Evolutionary conservation across 1,140 invertebrate species (phyloP).

Genomic region (Andrena cerasifolii): DNA sequence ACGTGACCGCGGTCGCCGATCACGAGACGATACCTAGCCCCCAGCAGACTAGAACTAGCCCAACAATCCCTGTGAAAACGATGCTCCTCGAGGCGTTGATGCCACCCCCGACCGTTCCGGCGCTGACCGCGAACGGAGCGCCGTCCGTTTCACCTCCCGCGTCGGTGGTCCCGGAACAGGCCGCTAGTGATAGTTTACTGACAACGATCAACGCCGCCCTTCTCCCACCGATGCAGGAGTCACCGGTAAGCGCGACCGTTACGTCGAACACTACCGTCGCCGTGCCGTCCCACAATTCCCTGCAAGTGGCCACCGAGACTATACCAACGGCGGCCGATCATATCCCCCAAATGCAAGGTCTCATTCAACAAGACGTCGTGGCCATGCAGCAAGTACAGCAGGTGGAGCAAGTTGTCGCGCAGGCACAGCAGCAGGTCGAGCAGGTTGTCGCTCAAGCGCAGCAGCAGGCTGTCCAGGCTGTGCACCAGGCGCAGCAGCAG

Average conservation of each 20-base stretch:
- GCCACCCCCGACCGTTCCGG: conserved; percentile 63
- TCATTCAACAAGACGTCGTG: conserved; percentile 73
- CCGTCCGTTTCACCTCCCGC: conserved; percentile 58
- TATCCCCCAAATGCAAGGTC: conserved; percentile 69
- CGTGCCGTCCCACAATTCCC: conserved; percentile 67
- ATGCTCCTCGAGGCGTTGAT: conserved; percentile 83
- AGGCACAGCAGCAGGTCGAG: conserved; percentile 80
- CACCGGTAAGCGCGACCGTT: conserved; percentile 79
- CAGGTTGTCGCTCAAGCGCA: conserved; percentile 79
- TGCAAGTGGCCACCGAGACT: conserved; percentile 72
- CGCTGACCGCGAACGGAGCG: conserved; percentile 22
- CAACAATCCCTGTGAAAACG: conserved; percentile 80
- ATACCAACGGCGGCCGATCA: conserved; percentile 67
- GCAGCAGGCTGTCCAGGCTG: conserved; percentile 77
- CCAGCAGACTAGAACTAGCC: conserved; percentile 75
- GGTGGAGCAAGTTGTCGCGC: conserved; percentile 79
- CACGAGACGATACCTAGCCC: conserved; percentile 71
- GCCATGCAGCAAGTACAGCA: conserved; percentile 79
- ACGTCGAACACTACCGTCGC: conserved; percentile 62
- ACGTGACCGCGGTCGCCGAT: conserved; percentile 69
- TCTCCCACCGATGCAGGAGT: conserved; percentile 82
- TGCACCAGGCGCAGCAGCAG: conserved; percentile 80
- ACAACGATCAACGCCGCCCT: conserved; percentile 78
- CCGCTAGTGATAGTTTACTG: conserved; percentile 82
- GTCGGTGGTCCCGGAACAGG: conserved; percentile 72